Conservation (phyloP, 1,140 invertebrate species). For the Drosophila seguyi region DNA sequence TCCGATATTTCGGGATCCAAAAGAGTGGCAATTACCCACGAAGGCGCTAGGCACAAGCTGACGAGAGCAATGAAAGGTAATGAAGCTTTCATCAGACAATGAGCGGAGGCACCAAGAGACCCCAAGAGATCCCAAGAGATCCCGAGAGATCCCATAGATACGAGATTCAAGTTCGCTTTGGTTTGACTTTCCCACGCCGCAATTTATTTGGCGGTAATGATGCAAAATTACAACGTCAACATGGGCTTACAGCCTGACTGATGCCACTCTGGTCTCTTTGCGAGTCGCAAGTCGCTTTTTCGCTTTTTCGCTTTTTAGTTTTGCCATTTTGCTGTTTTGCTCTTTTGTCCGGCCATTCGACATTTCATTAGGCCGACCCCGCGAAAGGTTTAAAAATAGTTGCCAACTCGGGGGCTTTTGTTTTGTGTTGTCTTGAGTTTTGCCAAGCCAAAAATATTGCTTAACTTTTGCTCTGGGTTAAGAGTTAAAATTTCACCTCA, state of each 20-base stretch:
- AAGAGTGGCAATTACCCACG: slow-evolving; percentile 55
- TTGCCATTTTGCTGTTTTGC: slow-evolving; percentile 1
- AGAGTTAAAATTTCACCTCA: slow-evolving; percentile 42
- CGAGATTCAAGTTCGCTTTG: slow-evolving; percentile 28
- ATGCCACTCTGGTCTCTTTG: background rate
- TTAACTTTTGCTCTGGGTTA: slow-evolving; percentile 46
- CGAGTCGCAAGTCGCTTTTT: background rate
- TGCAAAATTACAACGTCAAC: slow-evolving; percentile 76
- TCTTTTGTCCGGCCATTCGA: slow-evolving; percentile 35
- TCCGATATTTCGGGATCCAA: slow-evolving; percentile 15
- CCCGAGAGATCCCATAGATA: slow-evolving; percentile 5
- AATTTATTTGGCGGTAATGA: slow-evolving; percentile 50
- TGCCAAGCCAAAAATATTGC: slow-evolving; percentile 36
- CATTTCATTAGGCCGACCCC: slow-evolving; percentile 50
- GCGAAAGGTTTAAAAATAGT: slow-evolving; percentile 27
- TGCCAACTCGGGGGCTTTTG: slow-evolving; percentile 23
- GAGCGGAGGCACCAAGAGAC: background rate
- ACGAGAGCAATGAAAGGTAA: slow-evolving; percentile 33
- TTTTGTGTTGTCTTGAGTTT: slow-evolving; percentile 40
- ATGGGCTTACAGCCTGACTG: slow-evolving; percentile 36
- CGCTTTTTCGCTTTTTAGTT: slow-evolving; percentile 2
- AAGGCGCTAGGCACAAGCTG: slow-evolving; percentile 18
- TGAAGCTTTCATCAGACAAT: slow-evolving; percentile 55
- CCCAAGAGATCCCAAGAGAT: slow-evolving; percentile 1
- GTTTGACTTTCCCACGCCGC: slow-evolving; percentile 49